phyloP scores from a whole-genome alignment of 2,113 vertebrate genomes.

The Agapornis roseicollis region DNA sequence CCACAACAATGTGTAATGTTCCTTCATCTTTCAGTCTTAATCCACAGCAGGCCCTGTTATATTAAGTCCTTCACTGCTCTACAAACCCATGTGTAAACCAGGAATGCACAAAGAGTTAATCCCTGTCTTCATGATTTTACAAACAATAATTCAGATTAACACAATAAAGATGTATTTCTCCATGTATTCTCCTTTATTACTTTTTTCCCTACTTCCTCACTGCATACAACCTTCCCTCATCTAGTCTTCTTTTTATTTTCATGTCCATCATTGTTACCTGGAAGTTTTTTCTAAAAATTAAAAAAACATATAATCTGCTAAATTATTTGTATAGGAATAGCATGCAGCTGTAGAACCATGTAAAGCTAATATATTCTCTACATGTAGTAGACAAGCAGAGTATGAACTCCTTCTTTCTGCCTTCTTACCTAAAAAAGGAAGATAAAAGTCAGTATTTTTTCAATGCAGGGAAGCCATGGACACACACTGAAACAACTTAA shows the following conservation, averaged over 20 bases:
- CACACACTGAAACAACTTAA: background rate
- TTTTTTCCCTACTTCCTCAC: background rate
- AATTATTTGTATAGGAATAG: background rate
- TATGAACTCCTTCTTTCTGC: background rate
- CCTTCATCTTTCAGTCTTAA: background rate
- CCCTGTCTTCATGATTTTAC: background rate
- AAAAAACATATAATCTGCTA: background rate
- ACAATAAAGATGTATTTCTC: background rate
- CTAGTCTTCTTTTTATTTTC: background rate
- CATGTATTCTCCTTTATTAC: background rate
- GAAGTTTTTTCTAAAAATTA: background rate
- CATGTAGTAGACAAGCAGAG: background rate
- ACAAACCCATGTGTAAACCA: background rate
- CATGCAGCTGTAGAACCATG: background rate
- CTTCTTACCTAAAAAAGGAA: background rate
- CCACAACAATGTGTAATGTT: background rate
- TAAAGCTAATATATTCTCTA: background rate
- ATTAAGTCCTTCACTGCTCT: background rate
- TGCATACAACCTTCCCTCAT: background rate
- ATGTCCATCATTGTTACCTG: background rate
- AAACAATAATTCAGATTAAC: background rate
- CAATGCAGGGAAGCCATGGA: background rate
- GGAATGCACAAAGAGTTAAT: background rate
- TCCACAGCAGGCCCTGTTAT: background rate
- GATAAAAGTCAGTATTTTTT: background rate